These are phyloP conservation scores for Bucorvus abyssinicus DNA, from an alignment of 2,797 vertebrate species.

Conservation along the genomic window DNA sequence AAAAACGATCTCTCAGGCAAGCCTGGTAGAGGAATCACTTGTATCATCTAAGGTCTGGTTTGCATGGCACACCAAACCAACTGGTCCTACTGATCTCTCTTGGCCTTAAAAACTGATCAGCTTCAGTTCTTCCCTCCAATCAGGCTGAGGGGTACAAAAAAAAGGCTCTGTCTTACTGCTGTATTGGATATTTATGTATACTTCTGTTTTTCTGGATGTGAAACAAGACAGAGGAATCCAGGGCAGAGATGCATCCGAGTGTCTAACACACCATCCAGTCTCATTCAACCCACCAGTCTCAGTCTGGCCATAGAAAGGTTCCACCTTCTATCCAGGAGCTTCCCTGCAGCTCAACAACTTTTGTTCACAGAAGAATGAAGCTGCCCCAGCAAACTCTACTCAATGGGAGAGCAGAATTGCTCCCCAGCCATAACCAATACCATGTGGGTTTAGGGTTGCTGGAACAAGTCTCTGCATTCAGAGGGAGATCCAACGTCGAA, in stretches of 20 bases:
- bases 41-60: not conserved
- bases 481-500: not conserved
- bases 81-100: not conserved
- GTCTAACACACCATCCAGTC: not conserved
- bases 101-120: not conserved
- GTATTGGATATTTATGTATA: not conserved
- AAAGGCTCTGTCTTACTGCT: not conserved
- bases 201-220: not conserved
- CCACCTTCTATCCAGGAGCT: constrained; percentile 28
- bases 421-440: not conserved
- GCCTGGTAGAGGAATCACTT: not conserved
- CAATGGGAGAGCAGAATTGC: not conserved
- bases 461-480: not conserved
- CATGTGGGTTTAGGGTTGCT: constrained; percentile 22
- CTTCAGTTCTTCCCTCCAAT: not conserved
- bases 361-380: constrained; percentile 35
- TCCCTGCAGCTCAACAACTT: not conserved
- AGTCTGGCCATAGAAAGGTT: not conserved
- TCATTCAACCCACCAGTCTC: not conserved
- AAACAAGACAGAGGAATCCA: not conserved
- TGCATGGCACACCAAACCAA: not conserved
- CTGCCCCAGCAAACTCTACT: not conserved
- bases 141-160: not conserved
- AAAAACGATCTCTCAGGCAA: not conserved
- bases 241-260: not conserved